phyloP scores from a whole-genome alignment of 2,797 vertebrate genomes.

The Sebastes wilsoni region DNA sequence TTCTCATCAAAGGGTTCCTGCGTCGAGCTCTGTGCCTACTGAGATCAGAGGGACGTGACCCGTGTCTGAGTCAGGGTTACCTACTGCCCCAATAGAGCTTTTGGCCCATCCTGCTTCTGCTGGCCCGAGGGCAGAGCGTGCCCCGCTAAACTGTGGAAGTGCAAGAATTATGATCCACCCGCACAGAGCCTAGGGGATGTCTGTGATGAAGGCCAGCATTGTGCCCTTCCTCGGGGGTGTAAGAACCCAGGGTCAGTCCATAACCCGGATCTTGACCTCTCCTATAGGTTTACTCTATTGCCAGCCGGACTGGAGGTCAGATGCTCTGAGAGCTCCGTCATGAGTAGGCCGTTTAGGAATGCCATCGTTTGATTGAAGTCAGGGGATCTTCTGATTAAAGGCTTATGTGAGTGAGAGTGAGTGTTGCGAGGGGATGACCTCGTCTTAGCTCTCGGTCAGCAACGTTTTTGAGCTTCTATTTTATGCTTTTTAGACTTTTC shows the following conservation, averaged over 20 bases:
- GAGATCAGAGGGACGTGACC: constrained; percentile 70
- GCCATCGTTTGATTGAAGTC: constrained; percentile 58
- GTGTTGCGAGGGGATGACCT: constrained; percentile 47
- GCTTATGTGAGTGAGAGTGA: constrained; percentile 44
- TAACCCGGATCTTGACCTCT: constrained; percentile 63
- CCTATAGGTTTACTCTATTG: constrained; percentile 38
- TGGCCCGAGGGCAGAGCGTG: constrained; percentile 37
- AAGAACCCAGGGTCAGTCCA: constrained; percentile 51
- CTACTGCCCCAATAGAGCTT: constrained; percentile 36
- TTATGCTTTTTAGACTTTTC: constrained; percentile 36
- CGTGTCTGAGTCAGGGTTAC: constrained; percentile 58
- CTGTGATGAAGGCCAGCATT: constrained; percentile 73
- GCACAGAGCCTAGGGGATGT: constrained; percentile 43
- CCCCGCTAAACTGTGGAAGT: constrained; percentile 45
- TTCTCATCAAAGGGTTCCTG: constrained; percentile 76
- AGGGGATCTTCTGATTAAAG: constrained; percentile 61
- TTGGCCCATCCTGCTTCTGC: constrained; percentile 21
- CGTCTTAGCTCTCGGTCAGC: constrained; percentile 30
- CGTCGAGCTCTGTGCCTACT: constrained; percentile 36
- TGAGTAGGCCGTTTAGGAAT: constrained; percentile 67
- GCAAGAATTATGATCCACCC: constrained; percentile 51
- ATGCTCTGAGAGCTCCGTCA: constrained; percentile 33
- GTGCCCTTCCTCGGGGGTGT: constrained; percentile 54
- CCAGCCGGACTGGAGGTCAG: constrained; percentile 54
- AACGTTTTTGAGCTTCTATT: constrained; percentile 27